phyloP scores from a whole-genome alignment of 2,888 invertebrate species.

The Meteorus cinctellus region DNA sequence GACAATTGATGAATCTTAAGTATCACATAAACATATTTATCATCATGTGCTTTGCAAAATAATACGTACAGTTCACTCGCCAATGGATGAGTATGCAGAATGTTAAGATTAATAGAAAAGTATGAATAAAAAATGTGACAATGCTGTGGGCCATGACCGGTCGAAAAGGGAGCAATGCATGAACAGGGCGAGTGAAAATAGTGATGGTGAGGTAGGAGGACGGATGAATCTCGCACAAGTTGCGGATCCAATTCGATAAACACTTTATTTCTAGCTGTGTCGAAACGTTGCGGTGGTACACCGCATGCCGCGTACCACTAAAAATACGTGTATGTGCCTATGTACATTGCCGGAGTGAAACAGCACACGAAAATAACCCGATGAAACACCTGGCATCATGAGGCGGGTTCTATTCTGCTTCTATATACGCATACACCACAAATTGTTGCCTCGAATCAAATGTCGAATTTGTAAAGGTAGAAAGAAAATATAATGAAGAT shows the following conservation, averaged over 20 bases:
- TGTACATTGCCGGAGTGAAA: constrained; percentile 55
- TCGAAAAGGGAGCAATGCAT: not conserved
- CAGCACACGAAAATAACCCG: constrained; percentile 64
- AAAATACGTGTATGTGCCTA: constrained; percentile 62
- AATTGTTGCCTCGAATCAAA: constrained; percentile 23
- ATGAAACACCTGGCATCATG: constrained; percentile 65
- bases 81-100: not conserved
- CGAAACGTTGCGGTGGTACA: constrained; percentile 66
- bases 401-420: constrained; percentile 50
- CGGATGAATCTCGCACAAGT: constrained; percentile 11
- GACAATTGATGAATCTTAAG: not conserved
- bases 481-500: constrained; percentile 3
- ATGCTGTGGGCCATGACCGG: not conserved
- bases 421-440: constrained; percentile 3
- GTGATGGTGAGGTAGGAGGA: not conserved
- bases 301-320: constrained; percentile 65
- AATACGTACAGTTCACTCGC: not conserved
- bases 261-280: constrained; percentile 67
- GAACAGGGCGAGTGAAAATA: not conserved
- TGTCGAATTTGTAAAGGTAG: constrained; percentile 2
- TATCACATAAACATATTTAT: not conserved
- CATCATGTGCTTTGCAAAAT: not conserved
- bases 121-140: not conserved
- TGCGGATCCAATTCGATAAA: constrained; percentile 62
- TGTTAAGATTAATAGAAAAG: not conserved